Evolutionary conservation across 2,113 vertebrate genomes (phyloP).

Genomic region (Lanius ludovicianus): DNA sequence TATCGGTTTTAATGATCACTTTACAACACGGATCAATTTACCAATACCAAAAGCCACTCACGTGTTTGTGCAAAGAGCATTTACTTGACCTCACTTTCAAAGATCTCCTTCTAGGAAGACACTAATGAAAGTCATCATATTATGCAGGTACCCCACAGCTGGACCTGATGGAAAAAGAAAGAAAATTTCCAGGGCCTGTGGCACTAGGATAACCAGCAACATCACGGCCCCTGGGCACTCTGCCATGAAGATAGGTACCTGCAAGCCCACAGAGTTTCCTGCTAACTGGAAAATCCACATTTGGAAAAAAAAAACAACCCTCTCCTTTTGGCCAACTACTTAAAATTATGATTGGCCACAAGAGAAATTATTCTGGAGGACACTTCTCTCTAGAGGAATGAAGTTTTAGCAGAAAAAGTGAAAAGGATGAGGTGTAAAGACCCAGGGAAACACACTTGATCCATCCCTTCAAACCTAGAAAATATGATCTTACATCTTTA

Average conservation of each 20-base stretch:
- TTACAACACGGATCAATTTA: not conserved
- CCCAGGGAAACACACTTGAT: not conserved
- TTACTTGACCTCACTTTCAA: not conserved
- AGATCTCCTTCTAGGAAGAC: not conserved
- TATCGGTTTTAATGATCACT: not conserved
- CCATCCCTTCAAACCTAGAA: not conserved
- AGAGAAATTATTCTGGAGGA: not conserved
- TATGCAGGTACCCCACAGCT: not conserved
- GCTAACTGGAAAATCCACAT: not conserved
- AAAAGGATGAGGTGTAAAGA: not conserved
- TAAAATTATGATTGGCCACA: not conserved
- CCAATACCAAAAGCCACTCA: not conserved
- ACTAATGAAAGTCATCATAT: not conserved
- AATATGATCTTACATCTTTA: not conserved
- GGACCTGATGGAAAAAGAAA: not conserved
- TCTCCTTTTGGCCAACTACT: not conserved
- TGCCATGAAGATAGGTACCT: not conserved
- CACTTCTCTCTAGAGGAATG: not conserved
- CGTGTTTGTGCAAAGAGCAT: not conserved
- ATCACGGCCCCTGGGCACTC: accelerated
- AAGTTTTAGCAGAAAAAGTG: not conserved
- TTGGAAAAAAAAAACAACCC: not conserved
- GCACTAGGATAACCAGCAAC: not conserved
- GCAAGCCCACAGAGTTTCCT: not conserved
- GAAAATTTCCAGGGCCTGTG: not conserved